phyloP scores from a whole-genome alignment of 2,888 invertebrate species.

The Tenthredo livida region DNA sequence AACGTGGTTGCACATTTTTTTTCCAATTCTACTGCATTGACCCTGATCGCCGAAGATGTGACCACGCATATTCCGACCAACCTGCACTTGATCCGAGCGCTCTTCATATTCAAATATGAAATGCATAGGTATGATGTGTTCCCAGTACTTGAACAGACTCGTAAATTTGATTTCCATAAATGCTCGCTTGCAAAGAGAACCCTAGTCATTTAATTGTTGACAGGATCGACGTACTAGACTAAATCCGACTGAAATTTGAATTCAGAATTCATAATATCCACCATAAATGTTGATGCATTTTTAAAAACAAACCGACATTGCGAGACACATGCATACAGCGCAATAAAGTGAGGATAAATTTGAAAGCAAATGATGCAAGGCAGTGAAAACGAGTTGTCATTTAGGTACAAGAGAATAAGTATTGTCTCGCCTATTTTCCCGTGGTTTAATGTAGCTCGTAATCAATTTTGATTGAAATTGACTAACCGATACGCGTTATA shows the following conservation, averaged over 20 bases:
- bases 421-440: neutral
- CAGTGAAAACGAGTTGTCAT: neutral
- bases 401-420: neutral
- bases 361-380: neutral
- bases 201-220: neutral
- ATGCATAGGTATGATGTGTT: slow-evolving; percentile 19
- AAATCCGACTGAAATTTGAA: neutral
- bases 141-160: neutral
- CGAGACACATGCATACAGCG: neutral
- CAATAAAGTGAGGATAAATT: neutral
- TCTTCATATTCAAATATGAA: slow-evolving; percentile 9
- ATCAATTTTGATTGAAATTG: slow-evolving; percentile 26
- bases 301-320: no score
- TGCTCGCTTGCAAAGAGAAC: neutral
- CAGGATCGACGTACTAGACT: neutral
- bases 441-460: slow-evolving; percentile 14
- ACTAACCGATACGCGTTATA: slow-evolving; percentile 27
- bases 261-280: neutral
- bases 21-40: slow-evolving; percentile 8
- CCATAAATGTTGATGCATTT: no score
- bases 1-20: slow-evolving; percentile 18
- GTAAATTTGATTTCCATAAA: neutral
- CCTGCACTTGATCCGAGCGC: neutral
- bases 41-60: slow-evolving; percentile 42
- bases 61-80: slow-evolving; percentile 38